Conservation (phyloP, 2,113 vertebrate species). For the Oxygymnocypris stewartii region DNA sequence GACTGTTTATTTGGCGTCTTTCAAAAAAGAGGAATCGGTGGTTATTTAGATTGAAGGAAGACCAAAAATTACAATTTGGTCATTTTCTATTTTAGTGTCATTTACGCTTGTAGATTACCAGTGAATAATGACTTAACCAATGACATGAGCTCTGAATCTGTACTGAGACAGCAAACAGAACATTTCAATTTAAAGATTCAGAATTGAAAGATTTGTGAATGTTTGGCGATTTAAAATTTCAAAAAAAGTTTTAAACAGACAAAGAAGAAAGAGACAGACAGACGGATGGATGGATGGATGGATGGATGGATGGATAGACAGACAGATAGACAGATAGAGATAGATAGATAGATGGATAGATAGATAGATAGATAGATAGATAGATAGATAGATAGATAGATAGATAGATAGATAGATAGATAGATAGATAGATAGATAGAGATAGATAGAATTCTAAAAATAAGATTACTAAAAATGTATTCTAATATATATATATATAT, state of each 20-base stretch:
- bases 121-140: background rate
- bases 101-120: background rate
- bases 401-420: background rate
- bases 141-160: background rate
- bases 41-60: background rate
- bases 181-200: background rate
- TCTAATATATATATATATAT: too few species aligned
- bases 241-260: background rate
- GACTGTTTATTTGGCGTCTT: slow-evolving; percentile 28
- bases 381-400: too few species aligned
- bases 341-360: too few species aligned
- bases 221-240: background rate
- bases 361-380: too few species aligned
- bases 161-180: background rate
- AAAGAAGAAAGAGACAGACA: too few species aligned
- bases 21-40: background rate
- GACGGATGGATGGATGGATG: too few species aligned
- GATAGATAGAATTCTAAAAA: background rate
- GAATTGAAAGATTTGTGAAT: background rate
- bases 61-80: background rate
- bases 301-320: too few species aligned
- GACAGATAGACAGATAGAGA: too few species aligned
- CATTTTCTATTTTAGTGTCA: background rate
- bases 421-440: background rate
- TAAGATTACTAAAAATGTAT: too few species aligned